Base-by-base conservation (phyloP, 2,797 vertebrate genomes). In the Chrosomus eos region DNA sequence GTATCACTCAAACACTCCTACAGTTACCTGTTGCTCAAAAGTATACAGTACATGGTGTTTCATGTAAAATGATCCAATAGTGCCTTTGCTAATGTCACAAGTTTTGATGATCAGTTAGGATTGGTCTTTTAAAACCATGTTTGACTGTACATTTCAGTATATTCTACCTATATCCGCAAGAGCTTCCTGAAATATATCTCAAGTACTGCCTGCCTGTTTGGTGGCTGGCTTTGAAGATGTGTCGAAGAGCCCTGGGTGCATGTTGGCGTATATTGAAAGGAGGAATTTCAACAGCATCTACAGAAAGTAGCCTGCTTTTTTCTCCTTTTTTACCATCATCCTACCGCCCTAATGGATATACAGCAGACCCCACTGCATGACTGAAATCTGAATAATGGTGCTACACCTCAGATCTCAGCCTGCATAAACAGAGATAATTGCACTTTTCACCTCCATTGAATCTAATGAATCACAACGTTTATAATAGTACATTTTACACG, bases 211-310 rank as follows among this genome's bases (percentile, higher is more conserved):
- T 72, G 77, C 36, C 23, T 68, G 43, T 31, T 48, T 72, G 71
- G 36, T 72, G 62, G 64, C 74, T 81, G 48, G 62, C 81, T 89
- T 87, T 85, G 74, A 85, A 86, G 81, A 43, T 64, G 60, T 36
- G 26, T 64, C 33, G 38, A 85, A 81, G 62, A 55, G 84, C 67
- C 66, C 60, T 80, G 58, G 58, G n/a, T 76, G 58, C 26, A 64
- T 81, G 23, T 28, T 58, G 72, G 66, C 68, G 40, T 81, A 43
- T 26, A 70, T 73, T 55, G 21, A 77, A 23, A 13, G 83, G 66
- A 78, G 62, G 67, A 18, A 73, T 67, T 76, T 79, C 58, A 84
- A 28, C 62, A 71, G 64, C 74, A 58, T 33, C 72, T 77, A n/a
- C 51, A 26, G 48, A 31, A 60, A 70, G 66, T 14, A 62, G 10